These are phyloP conservation scores for Cynodonichthys magdalenae DNA, from an alignment of 2,797 vertebrate genomes.

Conservation along the genomic window DNA sequence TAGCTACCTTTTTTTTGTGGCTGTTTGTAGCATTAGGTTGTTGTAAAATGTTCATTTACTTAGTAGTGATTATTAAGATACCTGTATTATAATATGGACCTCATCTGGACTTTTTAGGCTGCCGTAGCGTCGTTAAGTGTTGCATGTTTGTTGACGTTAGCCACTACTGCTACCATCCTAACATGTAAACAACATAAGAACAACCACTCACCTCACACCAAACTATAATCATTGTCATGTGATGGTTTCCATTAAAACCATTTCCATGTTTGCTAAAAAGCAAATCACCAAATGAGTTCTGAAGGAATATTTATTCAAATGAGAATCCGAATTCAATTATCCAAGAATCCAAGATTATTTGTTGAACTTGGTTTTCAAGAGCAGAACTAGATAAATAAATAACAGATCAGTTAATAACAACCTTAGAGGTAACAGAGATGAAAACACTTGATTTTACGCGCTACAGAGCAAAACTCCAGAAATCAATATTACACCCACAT, in stretches of 20 bases:
- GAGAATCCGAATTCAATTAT: neutral
- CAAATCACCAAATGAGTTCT: neutral
- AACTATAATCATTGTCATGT: neutral
- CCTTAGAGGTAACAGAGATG: conserved; percentile 3
- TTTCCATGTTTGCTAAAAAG: neutral
- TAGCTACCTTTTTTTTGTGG: too few relatives aligned
- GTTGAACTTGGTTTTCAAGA: neutral
- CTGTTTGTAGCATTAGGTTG: too few relatives aligned
- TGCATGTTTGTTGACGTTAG: too few relatives aligned
- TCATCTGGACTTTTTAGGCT: too few relatives aligned
- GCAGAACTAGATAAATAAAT: neutral
- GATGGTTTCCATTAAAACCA: too few relatives aligned
- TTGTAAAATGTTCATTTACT: too few relatives aligned
- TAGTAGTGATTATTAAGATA: too few relatives aligned
- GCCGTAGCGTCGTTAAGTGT: too few relatives aligned
- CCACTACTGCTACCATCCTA: too few relatives aligned
- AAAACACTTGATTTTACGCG: conserved; percentile 14
- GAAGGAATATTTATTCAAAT: neutral
- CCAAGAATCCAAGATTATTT: neutral
- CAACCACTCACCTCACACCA: neutral
- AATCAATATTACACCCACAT: conserved; percentile 26
- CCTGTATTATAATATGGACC: too few relatives aligned
- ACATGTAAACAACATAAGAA: too few relatives aligned
- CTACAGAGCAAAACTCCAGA: conserved; percentile 16
- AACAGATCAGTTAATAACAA: neutral